phyloP scores from a whole-genome alignment of 2,888 invertebrate species.

The Hirtodrosophila histrioides region DNA sequence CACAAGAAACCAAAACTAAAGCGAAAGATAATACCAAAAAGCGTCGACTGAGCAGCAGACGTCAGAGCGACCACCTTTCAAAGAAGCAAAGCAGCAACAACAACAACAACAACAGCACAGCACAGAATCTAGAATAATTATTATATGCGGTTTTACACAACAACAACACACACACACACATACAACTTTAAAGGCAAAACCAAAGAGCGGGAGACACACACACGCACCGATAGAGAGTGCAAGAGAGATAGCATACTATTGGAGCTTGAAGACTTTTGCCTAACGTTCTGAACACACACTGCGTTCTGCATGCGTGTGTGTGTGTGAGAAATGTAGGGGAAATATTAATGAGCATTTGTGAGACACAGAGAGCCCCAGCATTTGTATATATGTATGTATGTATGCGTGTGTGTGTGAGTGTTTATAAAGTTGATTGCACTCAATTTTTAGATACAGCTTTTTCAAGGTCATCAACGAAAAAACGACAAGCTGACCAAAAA shows the following conservation, averaged over 20 bases:
- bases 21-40: conserved; percentile 26
- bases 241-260: conserved; percentile 41
- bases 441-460: conserved; percentile 84
- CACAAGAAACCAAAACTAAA: conserved; percentile 37
- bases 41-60: conserved; percentile 8
- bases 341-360: conserved; percentile 62
- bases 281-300: conserved; percentile 52
- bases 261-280: conserved; percentile 69
- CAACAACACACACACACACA: conserved; percentile 26
- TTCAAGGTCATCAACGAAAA: conserved; percentile 83
- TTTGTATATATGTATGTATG: conserved; percentile 6
- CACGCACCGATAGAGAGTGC: conserved; percentile 7
- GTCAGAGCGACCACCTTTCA: conserved; percentile 62
- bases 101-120: conserved; percentile 12
- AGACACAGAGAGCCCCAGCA: conserved; percentile 38
- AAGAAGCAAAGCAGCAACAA: conserved; percentile 31
- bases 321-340: conserved; percentile 65
- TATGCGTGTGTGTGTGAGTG: conserved; percentile 37
- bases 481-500: conserved; percentile 67
- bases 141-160: conserved; percentile 59
- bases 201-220: conserved; percentile 21
- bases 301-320: conserved; percentile 21
- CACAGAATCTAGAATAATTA: conserved; percentile 73
- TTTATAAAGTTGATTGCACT: conserved; percentile 84
- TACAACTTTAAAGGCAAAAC: conserved; percentile 31